Evolutionary conservation across 35 echinoderm and acorn worm species (phyloP).

Genomic region (Holothuria glaberrima): DNA sequence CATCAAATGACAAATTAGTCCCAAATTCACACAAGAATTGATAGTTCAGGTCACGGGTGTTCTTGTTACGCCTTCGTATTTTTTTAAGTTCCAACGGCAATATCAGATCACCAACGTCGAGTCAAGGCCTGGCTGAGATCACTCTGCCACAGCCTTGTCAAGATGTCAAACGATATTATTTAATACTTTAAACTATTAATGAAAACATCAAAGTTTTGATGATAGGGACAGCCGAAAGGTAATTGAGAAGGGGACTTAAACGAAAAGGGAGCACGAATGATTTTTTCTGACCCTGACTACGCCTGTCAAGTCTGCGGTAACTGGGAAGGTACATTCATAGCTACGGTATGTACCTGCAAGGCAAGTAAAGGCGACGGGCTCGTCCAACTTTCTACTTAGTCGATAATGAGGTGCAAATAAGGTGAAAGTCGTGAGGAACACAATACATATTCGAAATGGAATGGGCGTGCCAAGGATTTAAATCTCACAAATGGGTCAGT

Average conservation of each 20-base stretch:
- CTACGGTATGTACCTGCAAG: slow-evolving; percentile 46
- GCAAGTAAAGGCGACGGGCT: slow-evolving; percentile 17
- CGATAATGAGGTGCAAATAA: slow-evolving; percentile 44
- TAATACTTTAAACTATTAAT: slow-evolving; percentile 48
- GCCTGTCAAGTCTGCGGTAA: background rate
- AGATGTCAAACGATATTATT: slow-evolving; percentile 50
- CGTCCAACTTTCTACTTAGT: slow-evolving; percentile 29
- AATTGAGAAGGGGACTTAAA: slow-evolving; percentile 39
- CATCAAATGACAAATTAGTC: slow-evolving; percentile 51
- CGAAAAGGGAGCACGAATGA: slow-evolving; percentile 46
- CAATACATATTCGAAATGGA: background rate
- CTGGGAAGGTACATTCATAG: slow-evolving; percentile 25
- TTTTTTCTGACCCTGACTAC: slow-evolving; percentile 28
- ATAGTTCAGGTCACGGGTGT: slow-evolving; percentile 45
- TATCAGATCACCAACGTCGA: slow-evolving; percentile 30
- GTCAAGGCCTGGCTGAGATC: slow-evolving; percentile 47
- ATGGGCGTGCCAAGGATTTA: too few relatives aligned
- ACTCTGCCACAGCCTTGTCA: slow-evolving; percentile 34
- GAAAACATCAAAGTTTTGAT: slow-evolving; percentile 51
- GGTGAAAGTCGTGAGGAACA: slow-evolving; percentile 36
- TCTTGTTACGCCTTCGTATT: slow-evolving; percentile 27
- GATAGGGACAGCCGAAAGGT: slow-evolving; percentile 34
- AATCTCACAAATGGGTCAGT: too few relatives aligned
- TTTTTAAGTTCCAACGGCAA: slow-evolving; percentile 18
- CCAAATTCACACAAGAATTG: slow-evolving; percentile 47